Evolutionary conservation across 1,140 invertebrate species (phyloP), one percentile per base, ranked within the genome.

Genomic region (Akabosia matsudoensis): DNA sequence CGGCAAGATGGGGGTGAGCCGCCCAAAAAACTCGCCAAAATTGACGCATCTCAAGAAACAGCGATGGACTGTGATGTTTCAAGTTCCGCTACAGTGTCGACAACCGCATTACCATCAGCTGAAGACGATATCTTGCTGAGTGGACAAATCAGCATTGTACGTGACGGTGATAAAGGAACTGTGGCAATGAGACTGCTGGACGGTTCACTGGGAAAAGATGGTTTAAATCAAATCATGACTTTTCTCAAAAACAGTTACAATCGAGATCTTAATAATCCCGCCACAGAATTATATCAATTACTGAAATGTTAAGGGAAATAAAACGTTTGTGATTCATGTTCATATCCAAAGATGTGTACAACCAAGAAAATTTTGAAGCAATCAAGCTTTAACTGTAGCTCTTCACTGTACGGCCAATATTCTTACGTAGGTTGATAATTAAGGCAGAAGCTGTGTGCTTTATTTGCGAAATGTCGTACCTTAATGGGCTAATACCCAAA

Each of bases 121-220:
- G 34, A 33, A 51, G 16, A 2, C 14, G 13, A 34, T 1, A 22
- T 37, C 7, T 45, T 72, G 45, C 61, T 67, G 1, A 30, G 31
- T 30, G 22, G 61, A 14, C 30, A 67, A 16, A 22, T 67, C 31
- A 3, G 31, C 10, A 28, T 67, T 10, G n/a, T 31, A 2, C 24
- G 61, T 3, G 61, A 67, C 1, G 61, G 61, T 31, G 3, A 7
- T 7, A 24, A 30, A 2, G 61, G 3, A 7, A 10, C 4, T 2
- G 31, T 67, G 13, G 3, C 24, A 2, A 72, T 72, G 70, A 4
- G 70, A 18, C 26, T 45, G 3, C 10, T 34, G 3, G 70, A 1
- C 26, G 70, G 70, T 26, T n/a, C 70, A 2, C 7, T 51, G 70
- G 70, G 70, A 28, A 72, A 72, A 45, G 70, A 72, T 34, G 70